Evolutionary conservation across 2,888 invertebrate species (phyloP).

Genomic region (Philhelius pedissequus): DNA sequence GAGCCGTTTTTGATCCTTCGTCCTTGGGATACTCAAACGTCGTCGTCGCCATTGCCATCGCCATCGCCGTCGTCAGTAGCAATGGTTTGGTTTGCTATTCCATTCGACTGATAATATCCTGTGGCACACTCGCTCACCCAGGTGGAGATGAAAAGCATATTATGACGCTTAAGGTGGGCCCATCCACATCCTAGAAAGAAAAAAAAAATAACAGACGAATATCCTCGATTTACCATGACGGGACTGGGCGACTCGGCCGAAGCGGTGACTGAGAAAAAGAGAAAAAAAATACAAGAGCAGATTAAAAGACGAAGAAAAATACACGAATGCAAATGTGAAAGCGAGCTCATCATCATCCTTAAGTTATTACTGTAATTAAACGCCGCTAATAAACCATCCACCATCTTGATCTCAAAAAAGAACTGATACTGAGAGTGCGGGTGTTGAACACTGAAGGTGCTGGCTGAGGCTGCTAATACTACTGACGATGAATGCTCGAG

Average conservation of each 20-base stretch:
- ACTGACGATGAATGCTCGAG: conserved; percentile 36
- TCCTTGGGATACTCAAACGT: conserved; percentile 11
- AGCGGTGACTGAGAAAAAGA: background rate
- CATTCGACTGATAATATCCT: conserved; percentile 66
- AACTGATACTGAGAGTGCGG: background rate
- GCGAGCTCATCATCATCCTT: conserved; percentile 67
- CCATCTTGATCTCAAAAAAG: conserved; percentile 51
- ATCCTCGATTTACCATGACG: background rate
- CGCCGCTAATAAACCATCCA: conserved; percentile 67
- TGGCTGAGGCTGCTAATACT: background rate
- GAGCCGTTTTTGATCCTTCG: conserved; percentile 18
- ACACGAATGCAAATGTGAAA: conserved; percentile 64
- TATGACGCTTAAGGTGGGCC: conserved; percentile 61
- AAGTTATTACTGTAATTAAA: conserved; percentile 69
- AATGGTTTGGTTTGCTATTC: conserved; percentile 5
- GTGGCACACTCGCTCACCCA: conserved; percentile 62
- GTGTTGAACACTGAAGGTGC: background rate
- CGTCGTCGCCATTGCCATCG: background rate
- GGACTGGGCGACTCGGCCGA: no score
- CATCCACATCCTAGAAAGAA: conserved; percentile 20
- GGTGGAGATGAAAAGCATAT: conserved; percentile 67
- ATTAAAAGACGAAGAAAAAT: conserved; percentile 42
- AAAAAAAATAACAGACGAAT: background rate
- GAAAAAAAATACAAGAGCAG: background rate
- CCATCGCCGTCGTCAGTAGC: background rate